Conservation (phyloP, 2,888 invertebrate genomes). For the Latrodectus hesperus region DNA sequence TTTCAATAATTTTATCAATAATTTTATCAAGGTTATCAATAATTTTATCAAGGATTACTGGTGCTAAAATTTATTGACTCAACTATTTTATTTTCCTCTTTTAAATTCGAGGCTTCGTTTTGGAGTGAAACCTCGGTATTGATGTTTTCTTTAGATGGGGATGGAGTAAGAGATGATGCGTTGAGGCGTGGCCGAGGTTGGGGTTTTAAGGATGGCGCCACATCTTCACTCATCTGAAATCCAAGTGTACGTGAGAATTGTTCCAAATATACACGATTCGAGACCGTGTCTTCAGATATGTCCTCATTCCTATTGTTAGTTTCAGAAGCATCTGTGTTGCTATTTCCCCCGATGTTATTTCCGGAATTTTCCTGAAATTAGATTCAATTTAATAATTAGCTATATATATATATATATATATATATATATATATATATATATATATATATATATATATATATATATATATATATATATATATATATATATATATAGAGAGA, state of each 20-base stretch:
- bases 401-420: no score
- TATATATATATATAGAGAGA: no score
- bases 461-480: no score
- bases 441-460: no score
- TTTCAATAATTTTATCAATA: no score
- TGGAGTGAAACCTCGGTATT: neutral
- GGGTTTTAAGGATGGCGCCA: neutral
- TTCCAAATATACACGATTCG: slow-evolving; percentile 57
- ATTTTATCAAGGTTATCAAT: no score
- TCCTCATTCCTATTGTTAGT: slow-evolving; percentile 1
- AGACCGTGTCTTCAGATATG: slow-evolving; percentile 18
- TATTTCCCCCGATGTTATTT: neutral
- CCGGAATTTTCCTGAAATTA: neutral
- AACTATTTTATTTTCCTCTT: slow-evolving; percentile 30
- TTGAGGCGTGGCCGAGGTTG: slow-evolving; percentile 46
- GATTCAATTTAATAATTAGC: no score
- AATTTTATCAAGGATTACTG: no score
- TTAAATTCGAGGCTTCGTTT: slow-evolving; percentile 9
- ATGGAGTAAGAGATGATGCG: slow-evolving; percentile 51
- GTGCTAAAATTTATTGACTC: neutral
- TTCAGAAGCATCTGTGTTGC: neutral
- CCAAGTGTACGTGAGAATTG: slow-evolving; percentile 60
- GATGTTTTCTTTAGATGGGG: slow-evolving; percentile 51
- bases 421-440: no score
- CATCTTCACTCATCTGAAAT: slow-evolving; percentile 53